A percentile compares a stretch with the other conserved stretches of the same genome.
Conservation (phyloP, 2,797 vertebrate species). For the Sciurus carolinensis region DNA sequence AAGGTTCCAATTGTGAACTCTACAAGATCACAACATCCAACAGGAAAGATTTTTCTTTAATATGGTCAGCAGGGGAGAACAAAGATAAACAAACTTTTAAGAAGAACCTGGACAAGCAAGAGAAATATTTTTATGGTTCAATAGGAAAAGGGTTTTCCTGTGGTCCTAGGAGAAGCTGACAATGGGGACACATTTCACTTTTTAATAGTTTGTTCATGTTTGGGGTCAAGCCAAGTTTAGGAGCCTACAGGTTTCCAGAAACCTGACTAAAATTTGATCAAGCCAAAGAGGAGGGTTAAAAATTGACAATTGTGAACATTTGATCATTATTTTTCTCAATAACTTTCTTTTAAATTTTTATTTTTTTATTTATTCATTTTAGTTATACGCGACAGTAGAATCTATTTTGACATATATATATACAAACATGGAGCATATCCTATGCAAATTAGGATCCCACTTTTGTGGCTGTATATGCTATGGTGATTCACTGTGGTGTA, state of each 20-base stretch:
- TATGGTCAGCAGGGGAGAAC: accelerated
- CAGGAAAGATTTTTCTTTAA: background rate
- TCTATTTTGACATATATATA: too few relatives aligned
- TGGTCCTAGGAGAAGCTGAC: background rate
- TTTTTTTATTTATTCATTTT: too few relatives aligned
- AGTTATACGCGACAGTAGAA: too few relatives aligned
- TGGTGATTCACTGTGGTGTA: too few relatives aligned
- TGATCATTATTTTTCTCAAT: background rate
- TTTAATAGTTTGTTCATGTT: background rate
- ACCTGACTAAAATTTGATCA: background rate
- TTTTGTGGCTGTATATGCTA: too few relatives aligned
- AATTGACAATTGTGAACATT: background rate
- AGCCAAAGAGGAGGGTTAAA: background rate
- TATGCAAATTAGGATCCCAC: too few relatives aligned
- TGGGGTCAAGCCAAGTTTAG: background rate
- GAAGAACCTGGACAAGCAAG: background rate
- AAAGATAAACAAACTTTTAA: background rate
- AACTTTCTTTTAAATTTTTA: background rate
- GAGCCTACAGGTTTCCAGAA: background rate
- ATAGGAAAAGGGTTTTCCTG: background rate
- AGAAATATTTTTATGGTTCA: background rate
- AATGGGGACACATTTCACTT: background rate
- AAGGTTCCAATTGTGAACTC: background rate
- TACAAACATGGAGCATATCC: too few relatives aligned
- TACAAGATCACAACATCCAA: background rate